Evolutionary conservation across 2,113 vertebrate species (phyloP), one percentile per base, ranked within the genome.

Genomic region (Tenrec ecaudatus): DNA sequence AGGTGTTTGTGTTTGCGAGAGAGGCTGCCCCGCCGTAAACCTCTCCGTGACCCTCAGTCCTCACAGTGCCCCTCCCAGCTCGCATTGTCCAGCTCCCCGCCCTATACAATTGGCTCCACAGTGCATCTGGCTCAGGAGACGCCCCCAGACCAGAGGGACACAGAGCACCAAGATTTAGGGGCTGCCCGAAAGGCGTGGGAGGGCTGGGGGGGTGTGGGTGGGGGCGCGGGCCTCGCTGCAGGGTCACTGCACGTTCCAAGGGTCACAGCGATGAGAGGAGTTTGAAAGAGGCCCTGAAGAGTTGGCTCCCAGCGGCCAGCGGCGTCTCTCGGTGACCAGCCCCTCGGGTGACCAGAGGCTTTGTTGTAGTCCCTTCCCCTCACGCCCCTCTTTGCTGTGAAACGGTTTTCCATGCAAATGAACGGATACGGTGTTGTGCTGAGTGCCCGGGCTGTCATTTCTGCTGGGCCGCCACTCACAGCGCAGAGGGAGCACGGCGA

Each of bases 51-150:
- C 88, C 84, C 17, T 81, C 31, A 7, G 6, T 0, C 8, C 15
- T 43, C 12, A 4, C 60, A 64, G 1, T 64, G 73, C 0, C 0
- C 22, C 87, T 87, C 75, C 89, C 33, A 22, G 92, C 2, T 11
- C n/a, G 27, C 87, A 16, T 27, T 33, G 68, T 88, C 57, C 75
- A 3, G 0, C 25, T 33, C 16, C 80, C 71, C 71, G 11, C 57
- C 38, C 66, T 64, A 1, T 17, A 78, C 91, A 19, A 4, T 58
- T 25, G 17, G 73, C 62, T 0, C 2, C 0, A 0, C 69, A 25
- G 0, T 75, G 20, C 27, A 58, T n/a, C 20, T 43, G 22, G 16
- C 15, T 25, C 0, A 3, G 0, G 38, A 75, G 36, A 25, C 75
- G 47, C 69, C 43, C 73, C 76, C 64, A 64, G 6, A 43, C 75